Base-by-base conservation (phyloP, 2,888 invertebrate genomes). In the Micoletzkya japonica region DNA sequence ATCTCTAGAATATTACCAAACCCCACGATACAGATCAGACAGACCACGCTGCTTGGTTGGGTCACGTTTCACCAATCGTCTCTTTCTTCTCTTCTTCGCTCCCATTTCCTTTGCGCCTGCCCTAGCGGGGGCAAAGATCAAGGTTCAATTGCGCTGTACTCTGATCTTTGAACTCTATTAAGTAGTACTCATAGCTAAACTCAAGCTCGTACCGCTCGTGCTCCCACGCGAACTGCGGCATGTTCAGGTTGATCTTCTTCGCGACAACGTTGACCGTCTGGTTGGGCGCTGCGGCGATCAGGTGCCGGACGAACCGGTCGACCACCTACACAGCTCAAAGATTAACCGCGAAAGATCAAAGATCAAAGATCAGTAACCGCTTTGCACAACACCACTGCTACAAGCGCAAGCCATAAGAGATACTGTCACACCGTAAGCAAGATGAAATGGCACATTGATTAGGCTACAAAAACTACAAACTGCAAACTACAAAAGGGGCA, bases 221-320 rank as follows among this genome's bases (percentile, higher is more conserved):
- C 84, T 96, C 95, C 97, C 97, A 98, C 20, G 58, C n/a, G 34
- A 68, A 68, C 1, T 63, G 73, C 10, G 63, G 71, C 10, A 73
- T 69, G 4, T 94, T 94, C 69, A 96, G 88, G 88, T 95, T 95
- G 80, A 98, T 97, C 89, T 97, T 97, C 88, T 96, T 96, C 84
- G 96, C 95, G 32, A 82, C 76, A 30, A 85, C 34, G 30, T 81
- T 74, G 39, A 82, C 32, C 57, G 70, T 28, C 56, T 61, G 71
- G 52, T 73, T 71, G 24, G 74, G 71, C 32, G 76, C 69, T 66
- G 77, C 71, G 39, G 70, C 70, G 63, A 73, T 70, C 58, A 69
- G 57, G 73, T 56, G 30, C 14, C 34, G 4, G 1, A 68, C 58
- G 57, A 68, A 58, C 1, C 58, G 39, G 44, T 68, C 68, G 7